Percentiles rank a stretch among this genome's conserved stretches.
These are phyloP conservation scores for Drosophila austrosaltans DNA, from an alignment of 2,888 invertebrate species.

Conservation along the genomic window DNA sequence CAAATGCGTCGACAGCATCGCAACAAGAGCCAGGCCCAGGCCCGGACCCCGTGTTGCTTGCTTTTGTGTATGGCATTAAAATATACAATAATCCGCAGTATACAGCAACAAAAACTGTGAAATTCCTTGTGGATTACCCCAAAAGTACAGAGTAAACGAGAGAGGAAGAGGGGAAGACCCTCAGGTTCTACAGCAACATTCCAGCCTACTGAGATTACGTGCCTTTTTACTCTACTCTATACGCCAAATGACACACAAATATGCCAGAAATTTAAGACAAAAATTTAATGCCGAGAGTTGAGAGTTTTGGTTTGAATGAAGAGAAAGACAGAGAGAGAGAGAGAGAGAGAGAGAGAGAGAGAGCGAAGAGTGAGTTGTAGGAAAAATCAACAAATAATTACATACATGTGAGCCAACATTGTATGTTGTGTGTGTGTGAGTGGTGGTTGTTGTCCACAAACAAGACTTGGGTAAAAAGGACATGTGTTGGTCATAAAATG, in stretches of 20 bases:
- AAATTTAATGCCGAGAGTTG: constrained; percentile 61
- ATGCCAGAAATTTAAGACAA: constrained; percentile 66
- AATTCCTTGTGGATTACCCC: constrained; percentile 76
- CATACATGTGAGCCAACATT: constrained; percentile 28
- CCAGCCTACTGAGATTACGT: constrained; percentile 66
- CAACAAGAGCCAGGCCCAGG: constrained; percentile 22
- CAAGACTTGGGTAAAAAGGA: constrained; percentile 43
- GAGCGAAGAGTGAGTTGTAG: background rate
- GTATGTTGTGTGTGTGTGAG: background rate
- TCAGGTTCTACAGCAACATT: constrained; percentile 21
- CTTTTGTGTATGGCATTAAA: constrained; percentile 64
- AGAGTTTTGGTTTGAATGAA: background rate
- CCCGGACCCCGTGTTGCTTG: constrained; percentile 61
- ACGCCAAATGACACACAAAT: constrained; percentile 63
- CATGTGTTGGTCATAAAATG: constrained; percentile 75
- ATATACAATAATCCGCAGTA: constrained; percentile 67
- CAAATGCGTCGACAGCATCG: constrained; percentile 68
- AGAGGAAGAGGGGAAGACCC: constrained; percentile 39
- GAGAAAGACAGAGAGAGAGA: no score
- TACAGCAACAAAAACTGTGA: constrained; percentile 64
- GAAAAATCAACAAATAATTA: constrained; percentile 75
- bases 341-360: no score
- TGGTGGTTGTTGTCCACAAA: background rate
- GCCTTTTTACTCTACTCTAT: constrained; percentile 46
- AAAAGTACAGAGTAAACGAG: constrained; percentile 24